Percentiles rank a stretch among this genome's conserved stretches.
phyloP scores from a whole-genome alignment of 2,113 vertebrate genomes.

The Opisthocomus hoazin region DNA sequence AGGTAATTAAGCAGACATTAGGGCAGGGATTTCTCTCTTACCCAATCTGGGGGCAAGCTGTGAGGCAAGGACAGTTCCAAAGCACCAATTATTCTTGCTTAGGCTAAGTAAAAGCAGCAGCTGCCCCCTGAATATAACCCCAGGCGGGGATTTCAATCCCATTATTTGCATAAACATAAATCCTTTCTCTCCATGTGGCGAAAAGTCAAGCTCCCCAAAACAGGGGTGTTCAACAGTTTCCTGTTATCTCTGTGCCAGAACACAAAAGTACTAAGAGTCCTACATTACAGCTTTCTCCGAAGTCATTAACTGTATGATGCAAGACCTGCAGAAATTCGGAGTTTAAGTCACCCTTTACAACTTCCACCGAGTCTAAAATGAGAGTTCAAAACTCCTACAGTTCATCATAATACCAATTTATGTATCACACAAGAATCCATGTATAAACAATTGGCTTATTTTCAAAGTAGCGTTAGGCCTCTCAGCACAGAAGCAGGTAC shows the following conservation, averaged over 20 bases:
- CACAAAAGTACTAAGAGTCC: background rate
- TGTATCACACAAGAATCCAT: background rate
- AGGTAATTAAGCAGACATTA: conserved; percentile 10
- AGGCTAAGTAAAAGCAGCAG: conserved; percentile 28
- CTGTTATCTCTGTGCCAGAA: background rate
- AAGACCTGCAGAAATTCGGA: background rate
- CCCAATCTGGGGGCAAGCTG: background rate
- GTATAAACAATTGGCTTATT: background rate
- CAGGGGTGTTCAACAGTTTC: background rate
- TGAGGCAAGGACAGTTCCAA: background rate
- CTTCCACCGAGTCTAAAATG: background rate
- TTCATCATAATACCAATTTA: background rate
- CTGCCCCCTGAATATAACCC: background rate
- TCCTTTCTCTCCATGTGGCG: background rate
- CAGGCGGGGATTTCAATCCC: background rate
- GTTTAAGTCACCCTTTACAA: background rate
- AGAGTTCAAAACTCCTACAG: background rate
- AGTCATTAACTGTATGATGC: background rate
- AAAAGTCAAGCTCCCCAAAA: conserved; percentile 9
- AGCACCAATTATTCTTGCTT: conserved; percentile 11
- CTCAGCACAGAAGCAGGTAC: background rate
- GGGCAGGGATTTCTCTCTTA: background rate
- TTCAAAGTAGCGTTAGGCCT: background rate
- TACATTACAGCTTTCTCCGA: background rate
- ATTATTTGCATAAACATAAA: conserved; percentile 42